phyloP scores from a whole-genome alignment of 2,113 vertebrate species.

The Tauraco erythrolophus region DNA sequence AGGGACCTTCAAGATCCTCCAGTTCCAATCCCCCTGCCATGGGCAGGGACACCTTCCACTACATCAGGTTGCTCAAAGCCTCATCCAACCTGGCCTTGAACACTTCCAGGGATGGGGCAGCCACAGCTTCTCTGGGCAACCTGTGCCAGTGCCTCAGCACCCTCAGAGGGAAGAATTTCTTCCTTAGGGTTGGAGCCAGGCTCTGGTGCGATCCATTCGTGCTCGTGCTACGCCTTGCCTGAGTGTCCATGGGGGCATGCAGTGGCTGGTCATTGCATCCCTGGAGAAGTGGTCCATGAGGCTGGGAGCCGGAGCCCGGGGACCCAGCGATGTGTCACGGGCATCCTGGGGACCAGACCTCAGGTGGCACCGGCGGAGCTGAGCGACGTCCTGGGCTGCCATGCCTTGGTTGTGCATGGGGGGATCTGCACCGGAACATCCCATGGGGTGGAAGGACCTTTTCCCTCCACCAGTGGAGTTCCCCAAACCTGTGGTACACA shows the following conservation, averaged over 20 bases:
- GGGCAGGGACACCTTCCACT: too few species aligned
- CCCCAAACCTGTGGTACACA: background rate
- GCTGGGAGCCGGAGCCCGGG: background rate
- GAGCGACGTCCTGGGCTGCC: fast-evolving
- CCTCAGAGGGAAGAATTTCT: too few species aligned
- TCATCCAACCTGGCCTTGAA: too few species aligned
- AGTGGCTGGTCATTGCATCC: fast-evolving
- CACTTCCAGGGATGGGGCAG: too few species aligned
- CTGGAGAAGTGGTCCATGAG: background rate
- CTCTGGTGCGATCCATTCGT: fast-evolving
- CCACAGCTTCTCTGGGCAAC: too few species aligned
- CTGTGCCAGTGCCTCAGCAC: too few species aligned
- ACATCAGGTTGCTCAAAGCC: too few species aligned
- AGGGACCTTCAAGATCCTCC: too few species aligned
- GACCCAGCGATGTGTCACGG: fast-evolving
- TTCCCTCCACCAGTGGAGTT: background rate
- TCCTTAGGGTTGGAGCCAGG: background rate
- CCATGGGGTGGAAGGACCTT: background rate
- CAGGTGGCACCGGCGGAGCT: background rate
- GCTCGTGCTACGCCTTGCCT: background rate
- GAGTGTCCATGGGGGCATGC: background rate
- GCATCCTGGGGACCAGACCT: background rate
- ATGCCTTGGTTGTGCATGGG: too few species aligned
- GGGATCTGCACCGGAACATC: background rate
- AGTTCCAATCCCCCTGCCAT: too few species aligned